Evolutionary conservation across 2,888 invertebrate species (phyloP).

Genomic region (Minunthozetes semirufus): DNA sequence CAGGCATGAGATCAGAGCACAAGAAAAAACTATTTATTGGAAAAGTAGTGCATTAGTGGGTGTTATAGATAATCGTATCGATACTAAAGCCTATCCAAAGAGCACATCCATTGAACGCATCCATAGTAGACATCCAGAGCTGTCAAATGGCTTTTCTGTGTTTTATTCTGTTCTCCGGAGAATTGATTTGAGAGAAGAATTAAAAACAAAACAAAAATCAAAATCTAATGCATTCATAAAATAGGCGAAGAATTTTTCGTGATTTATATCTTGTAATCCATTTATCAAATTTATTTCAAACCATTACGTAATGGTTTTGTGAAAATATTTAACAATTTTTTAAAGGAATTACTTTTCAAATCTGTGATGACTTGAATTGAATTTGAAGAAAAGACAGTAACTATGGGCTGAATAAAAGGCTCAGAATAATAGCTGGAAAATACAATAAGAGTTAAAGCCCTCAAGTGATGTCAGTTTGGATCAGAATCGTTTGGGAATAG

Average conservation of each 20-base stretch:
- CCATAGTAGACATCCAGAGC: not conserved
- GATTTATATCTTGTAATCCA: no score
- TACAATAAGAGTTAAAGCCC: conserved; percentile 2
- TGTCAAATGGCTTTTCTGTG: not conserved
- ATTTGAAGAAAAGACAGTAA: not conserved
- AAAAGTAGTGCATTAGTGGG: not conserved
- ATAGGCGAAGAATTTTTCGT: not conserved
- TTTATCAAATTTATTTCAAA: no score
- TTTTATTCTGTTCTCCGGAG: not conserved
- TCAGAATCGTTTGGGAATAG: not conserved
- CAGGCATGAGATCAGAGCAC: no score
- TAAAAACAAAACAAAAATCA: not conserved
- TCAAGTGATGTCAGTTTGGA: not conserved
- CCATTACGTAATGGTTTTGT: not conserved
- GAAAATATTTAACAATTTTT: not conserved
- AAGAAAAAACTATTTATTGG: no score
- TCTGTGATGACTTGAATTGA: conserved; percentile 2
- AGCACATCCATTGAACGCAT: no score
- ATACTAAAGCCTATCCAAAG: not conserved
- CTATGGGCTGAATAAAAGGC: not conserved
- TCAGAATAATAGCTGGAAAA: not conserved
- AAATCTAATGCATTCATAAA: not conserved
- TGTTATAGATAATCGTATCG: not conserved
- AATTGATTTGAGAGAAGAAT: not conserved
- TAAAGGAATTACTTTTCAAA: not conserved